Conservation (phyloP, 2,113 vertebrate species). For the Megaceryle maxima region DNA sequence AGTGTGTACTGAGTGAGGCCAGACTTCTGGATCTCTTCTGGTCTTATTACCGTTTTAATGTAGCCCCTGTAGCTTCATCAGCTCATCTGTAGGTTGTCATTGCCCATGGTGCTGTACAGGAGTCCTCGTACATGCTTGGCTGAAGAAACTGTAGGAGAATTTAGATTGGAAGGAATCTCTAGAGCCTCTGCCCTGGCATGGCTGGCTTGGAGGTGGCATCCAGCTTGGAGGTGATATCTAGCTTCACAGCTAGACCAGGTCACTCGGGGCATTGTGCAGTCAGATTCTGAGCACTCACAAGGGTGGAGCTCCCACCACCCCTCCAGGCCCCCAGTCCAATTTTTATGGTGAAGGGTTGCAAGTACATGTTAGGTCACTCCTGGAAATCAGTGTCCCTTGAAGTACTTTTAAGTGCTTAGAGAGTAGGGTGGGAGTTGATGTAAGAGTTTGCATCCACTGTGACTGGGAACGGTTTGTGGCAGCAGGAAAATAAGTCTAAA, state of each 20-base stretch:
- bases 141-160: background rate
- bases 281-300: background rate
- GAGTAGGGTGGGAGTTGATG: background rate
- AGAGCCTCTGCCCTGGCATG: background rate
- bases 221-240: background rate
- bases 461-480: background rate
- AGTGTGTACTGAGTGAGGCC: background rate
- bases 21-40: background rate
- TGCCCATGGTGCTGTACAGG: rapidly evolving
- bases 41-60: background rate
- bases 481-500: background rate
- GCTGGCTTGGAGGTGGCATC: background rate
- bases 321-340: no score
- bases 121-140: rapidly evolving
- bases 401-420: background rate
- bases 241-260: background rate
- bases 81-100: background rate
- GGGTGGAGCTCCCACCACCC: background rate
- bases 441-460: background rate
- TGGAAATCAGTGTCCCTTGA: background rate
- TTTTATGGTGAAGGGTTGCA: background rate
- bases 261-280: rapidly evolving
- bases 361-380: background rate
- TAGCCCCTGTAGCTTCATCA: background rate
- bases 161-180: background rate